A percentile compares a stretch with the other conserved stretches of the same genome.
These are phyloP conservation scores for Thoracochromis brauschi DNA, from an alignment of 2,113 vertebrate species.

Conservation along the genomic window DNA sequence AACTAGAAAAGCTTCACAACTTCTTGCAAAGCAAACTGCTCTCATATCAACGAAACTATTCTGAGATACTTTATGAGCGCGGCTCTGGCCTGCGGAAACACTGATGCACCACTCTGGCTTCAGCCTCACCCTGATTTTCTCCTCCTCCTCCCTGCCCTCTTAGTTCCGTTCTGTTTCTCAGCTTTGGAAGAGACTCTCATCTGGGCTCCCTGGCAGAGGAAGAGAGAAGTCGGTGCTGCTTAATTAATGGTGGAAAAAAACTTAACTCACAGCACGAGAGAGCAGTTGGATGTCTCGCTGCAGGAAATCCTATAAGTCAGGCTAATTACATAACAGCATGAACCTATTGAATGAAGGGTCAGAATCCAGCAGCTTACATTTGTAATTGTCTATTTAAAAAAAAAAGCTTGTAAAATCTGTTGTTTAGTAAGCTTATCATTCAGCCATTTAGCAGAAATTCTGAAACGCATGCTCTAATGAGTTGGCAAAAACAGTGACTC, in stretches of 20 bases:
- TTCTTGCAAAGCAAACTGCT: neutral
- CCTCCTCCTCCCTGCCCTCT: neutral
- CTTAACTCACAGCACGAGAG: slow-evolving; percentile 9
- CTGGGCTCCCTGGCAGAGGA: slow-evolving; percentile 33
- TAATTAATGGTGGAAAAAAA: slow-evolving; percentile 53
- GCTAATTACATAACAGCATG: slow-evolving; percentile 43
- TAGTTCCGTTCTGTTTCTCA: neutral
- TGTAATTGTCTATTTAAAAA: neutral
- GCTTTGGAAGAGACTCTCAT: slow-evolving; percentile 7
- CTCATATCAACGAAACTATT: slow-evolving; percentile 1
- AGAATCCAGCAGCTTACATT: neutral
- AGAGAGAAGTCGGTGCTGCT: slow-evolving; percentile 27
- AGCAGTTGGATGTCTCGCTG: neutral
- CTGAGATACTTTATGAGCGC: slow-evolving; percentile 17
- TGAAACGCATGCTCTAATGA: neutral
- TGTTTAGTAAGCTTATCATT: neutral
- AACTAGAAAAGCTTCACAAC: neutral
- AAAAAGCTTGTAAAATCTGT: neutral
- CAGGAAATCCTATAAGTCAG: slow-evolving; percentile 24
- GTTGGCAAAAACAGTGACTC: neutral
- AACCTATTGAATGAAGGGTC: neutral
- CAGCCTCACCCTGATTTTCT: neutral
- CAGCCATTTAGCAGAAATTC: neutral
- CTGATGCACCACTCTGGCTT: neutral
- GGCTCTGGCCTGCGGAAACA: neutral